These are phyloP conservation scores for Apotomis capreana DNA, from an alignment of 2,888 invertebrate genomes.

Conservation along the genomic window DNA sequence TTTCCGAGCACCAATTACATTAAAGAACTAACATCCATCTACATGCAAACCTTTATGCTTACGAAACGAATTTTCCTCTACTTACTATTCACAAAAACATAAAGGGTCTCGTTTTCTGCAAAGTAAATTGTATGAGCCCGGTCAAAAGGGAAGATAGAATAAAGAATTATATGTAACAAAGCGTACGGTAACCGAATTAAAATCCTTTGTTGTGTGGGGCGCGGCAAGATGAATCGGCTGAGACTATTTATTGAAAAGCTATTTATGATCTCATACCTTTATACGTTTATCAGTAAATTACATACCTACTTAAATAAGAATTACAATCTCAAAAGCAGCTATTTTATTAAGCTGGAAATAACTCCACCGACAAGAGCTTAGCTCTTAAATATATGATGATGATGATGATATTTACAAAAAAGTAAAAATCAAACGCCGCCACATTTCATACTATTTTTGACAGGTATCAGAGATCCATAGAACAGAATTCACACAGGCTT, in stretches of 20 bases:
- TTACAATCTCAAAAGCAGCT: too few relatives aligned
- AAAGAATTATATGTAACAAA: constrained; percentile 73
- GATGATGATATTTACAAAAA: too few relatives aligned
- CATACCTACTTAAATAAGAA: too few relatives aligned
- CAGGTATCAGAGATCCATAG: too few relatives aligned
- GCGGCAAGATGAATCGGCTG: constrained; percentile 66
- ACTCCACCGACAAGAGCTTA: too few relatives aligned
- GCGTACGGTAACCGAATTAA: constrained; percentile 73
- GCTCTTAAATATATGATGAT: too few relatives aligned
- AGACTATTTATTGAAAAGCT: constrained; percentile 54
- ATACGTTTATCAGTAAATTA: not conserved
- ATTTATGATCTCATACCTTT: constrained; percentile 37
- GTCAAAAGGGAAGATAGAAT: constrained; percentile 66
- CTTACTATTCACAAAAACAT: constrained; percentile 61
- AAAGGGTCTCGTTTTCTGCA: constrained; percentile 63
- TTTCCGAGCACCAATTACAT: not conserved
- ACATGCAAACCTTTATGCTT: constrained; percentile 28
- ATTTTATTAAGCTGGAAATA: too few relatives aligned
- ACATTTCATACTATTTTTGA: too few relatives aligned
- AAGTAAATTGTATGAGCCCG: constrained; percentile 65
- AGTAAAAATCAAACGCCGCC: too few relatives aligned
- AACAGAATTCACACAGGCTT: too few relatives aligned
- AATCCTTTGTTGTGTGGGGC: constrained; percentile 69
- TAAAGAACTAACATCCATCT: constrained; percentile 13
- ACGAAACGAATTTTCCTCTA: constrained; percentile 42